Conservation (phyloP, 2,797 vertebrate genomes). For the Tauraco hartlaubi region DNA sequence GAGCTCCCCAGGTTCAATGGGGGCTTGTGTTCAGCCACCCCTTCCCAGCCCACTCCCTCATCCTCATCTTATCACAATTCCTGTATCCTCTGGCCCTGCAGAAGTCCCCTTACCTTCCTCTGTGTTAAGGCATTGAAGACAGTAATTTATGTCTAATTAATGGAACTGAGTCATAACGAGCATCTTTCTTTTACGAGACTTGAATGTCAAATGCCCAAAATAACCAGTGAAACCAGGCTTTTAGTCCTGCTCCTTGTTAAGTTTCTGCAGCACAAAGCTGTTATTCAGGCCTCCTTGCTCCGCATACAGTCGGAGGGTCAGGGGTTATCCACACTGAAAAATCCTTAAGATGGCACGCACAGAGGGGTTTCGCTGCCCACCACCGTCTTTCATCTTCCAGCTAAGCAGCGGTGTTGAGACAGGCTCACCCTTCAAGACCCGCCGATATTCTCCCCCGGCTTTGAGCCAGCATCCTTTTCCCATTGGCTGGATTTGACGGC, state of each 20-base stretch:
- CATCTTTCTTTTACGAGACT: conserved; percentile 74
- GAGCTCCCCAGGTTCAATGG: conserved; percentile 17
- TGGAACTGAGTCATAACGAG: conserved; percentile 83
- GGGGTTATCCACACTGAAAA: conserved; percentile 87
- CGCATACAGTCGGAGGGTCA: conserved; percentile 87
- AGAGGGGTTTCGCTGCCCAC: conserved; percentile 60
- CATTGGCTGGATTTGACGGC: conserved; percentile 78
- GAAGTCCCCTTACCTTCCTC: conserved; percentile 80
- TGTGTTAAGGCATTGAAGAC: conserved; percentile 75
- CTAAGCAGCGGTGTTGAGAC: conserved; percentile 57
- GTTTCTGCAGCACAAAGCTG: conserved; percentile 79
- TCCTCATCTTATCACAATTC: conserved; percentile 79
- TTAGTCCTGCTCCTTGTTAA: conserved; percentile 60
- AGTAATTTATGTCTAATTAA: conserved; percentile 86
- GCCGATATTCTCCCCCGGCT: conserved; percentile 46
- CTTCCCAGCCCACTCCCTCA: conserved; percentile 71
- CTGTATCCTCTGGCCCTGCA: conserved; percentile 75
- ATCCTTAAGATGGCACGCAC: conserved; percentile 81
- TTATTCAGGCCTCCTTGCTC: conserved; percentile 80
- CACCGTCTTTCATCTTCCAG: conserved; percentile 69
- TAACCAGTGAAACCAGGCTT: conserved; percentile 75
- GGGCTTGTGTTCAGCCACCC: conserved; percentile 64
- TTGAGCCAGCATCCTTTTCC: conserved; percentile 77
- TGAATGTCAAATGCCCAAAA: conserved; percentile 79
- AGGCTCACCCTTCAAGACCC: conserved; percentile 37